A percentile compares a stretch with the other conserved stretches of the same genome.
Evolutionary conservation across 2,797 vertebrate genomes (phyloP).

Genomic region (Rhinella marina): DNA sequence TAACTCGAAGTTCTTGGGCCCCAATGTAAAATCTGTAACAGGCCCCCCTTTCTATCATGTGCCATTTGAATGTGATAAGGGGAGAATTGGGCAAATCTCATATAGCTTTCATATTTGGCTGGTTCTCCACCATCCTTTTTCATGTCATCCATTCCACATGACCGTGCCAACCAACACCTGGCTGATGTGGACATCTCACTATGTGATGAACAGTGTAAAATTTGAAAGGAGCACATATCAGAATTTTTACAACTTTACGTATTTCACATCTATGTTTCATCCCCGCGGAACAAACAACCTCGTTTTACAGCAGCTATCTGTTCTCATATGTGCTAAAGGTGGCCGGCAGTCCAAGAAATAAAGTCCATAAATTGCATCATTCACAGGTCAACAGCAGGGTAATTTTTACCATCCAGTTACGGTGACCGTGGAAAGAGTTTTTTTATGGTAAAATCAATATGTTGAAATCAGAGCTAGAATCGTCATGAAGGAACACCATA

Average conservation of each 20-base stretch:
- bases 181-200: too few species aligned
- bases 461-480: not conserved
- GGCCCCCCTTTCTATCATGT: too few species aligned
- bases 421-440: not conserved
- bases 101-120: too few species aligned
- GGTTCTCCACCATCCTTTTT: too few species aligned
- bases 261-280: not conserved
- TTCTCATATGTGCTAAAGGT: not conserved
- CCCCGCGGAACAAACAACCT: not conserved
- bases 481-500: not conserved
- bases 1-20: too few species aligned
- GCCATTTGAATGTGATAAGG: too few species aligned
- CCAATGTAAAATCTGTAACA: too few species aligned
- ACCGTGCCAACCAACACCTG: too few species aligned
- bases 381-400: constrained; percentile 5
- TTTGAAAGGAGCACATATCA: not conserved
- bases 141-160: too few species aligned
- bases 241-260: not conserved
- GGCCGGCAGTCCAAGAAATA: constrained; percentile 5
- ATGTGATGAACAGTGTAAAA: too few species aligned
- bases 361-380: constrained; percentile 15
- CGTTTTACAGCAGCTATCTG: not conserved
- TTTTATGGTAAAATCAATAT: constrained; percentile 40
- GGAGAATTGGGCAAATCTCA: too few species aligned
- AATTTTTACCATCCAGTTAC: constrained; percentile 5